Evolutionary conservation across 2,888 invertebrate genomes (phyloP), one percentile per base, ranked within the genome.

Genomic region (Tinea pellionella): DNA sequence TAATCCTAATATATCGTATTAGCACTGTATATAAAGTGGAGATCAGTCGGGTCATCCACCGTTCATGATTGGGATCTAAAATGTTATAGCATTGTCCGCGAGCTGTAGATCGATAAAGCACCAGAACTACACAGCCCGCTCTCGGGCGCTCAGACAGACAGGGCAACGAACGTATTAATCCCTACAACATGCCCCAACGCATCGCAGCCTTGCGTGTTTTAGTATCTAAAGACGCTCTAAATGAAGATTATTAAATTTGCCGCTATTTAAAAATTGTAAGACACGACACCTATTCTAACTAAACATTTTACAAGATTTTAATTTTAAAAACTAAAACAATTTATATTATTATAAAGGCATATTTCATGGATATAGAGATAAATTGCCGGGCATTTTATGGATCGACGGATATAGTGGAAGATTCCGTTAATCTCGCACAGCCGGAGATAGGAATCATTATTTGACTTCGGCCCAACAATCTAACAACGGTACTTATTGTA

Each of bases 151-250:
- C 55, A 41, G 32, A 41, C 41, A 19, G 43, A 42, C 60, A 63
- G 69, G 72, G 73, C 74, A 75, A 76, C 69, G 75, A 76, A 76
- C 75, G 74, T 73, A 74, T 77, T 75, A 76, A 62, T 60, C 56
- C 57, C 55, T 60, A 32, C 60, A 47, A 41, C 32, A n/a, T 57
- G 30, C 57, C 57, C 30, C 53, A n/a, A 29, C 55, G 55, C 15
- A 19, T 55, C n/a, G 57, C 15, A 15, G 9, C 32, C 32, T 16
- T 57, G 57, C 32, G 53, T 53, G 53, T 47, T 11, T 11, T 16
- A 47, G 9, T 37, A 37, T 12, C 4, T 24, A 24, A 24, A 9
- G 37, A 9, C 9, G 37, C 37, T 24, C 6, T 37, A 37, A 37
- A 37, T 37, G 2, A 9, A 2, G 2, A 37, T 6, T 37, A n/a